Base-by-base conservation (phyloP, 2,113 vertebrate species). In the Corydoras sp. region DNA sequence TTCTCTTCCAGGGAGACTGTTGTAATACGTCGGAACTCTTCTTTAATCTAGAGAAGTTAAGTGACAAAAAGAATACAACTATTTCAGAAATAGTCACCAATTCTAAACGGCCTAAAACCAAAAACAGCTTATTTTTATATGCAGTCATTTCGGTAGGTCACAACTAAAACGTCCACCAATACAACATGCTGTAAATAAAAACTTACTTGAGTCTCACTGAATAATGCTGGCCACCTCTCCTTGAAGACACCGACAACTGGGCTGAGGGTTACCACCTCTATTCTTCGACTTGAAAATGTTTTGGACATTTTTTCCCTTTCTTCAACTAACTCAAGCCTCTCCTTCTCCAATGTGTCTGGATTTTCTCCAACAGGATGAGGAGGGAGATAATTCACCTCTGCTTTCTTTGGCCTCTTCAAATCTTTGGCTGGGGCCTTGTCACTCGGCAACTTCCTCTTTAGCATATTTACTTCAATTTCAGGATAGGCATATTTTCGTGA, bases 341-440 rank as follows among this genome's bases (percentile, higher is more conserved):
- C n/a, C n/a, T n/a, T n/a, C n/a, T n/a, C n/a, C n/a, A n/a, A n/a
- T n/a, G n/a, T n/a, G n/a, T n/a, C 18, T 24, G 18, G 18, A 24
- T 24, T 83, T 73, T 80, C 74, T 70, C 76, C 76, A 71, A 48
- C 70, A 75, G 70, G 82, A 64, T 80, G 71, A 82, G 18, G 18
- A 24, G 18, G 18, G 18, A 24, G 18, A 24, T 24, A 24, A 24
- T 24, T 24, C 18, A 24, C 80, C 58, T 78, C 79, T 12, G 77
- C 80, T 54, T 55, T 79, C 65, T 79, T 81, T 6, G 75, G 78
- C 78, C 53, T 81, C 68, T 76, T 81, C 54, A 65, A 76, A 2
- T 81, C 77, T 69, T 83, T 81, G 13, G 69, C 76, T 56, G 76
- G 73, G 80, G 59, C 54, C 80, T 10, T 72, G 53, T 81, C 72